A percentile compares a stretch with the other conserved stretches of the same genome.
Evolutionary conservation across 2,113 vertebrate species (phyloP).

Genomic region (Leptosomus discolor): DNA sequence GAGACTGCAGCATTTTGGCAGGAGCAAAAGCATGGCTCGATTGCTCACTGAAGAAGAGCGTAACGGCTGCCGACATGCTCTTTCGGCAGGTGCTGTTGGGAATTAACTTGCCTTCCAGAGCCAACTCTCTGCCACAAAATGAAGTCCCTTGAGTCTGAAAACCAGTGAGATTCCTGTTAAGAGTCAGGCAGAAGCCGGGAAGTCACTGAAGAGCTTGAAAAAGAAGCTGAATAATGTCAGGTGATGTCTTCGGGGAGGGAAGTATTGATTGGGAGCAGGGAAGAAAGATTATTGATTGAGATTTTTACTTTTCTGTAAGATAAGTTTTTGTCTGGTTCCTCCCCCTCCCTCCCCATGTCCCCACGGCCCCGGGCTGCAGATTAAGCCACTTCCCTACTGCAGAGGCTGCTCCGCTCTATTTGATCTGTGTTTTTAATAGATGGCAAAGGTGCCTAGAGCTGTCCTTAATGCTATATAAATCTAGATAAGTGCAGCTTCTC

Average conservation of each 20-base stretch:
- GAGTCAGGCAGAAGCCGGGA: neutral
- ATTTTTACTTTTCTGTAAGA: neutral
- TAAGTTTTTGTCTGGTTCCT: neutral
- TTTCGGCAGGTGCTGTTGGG: neutral
- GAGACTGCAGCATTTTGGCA: neutral
- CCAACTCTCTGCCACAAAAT: neutral
- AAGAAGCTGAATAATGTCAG: neutral
- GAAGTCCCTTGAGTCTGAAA: neutral
- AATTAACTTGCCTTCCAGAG: neutral
- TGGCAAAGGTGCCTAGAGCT: neutral
- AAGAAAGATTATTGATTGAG: neutral
- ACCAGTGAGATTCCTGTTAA: neutral
- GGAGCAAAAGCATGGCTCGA: neutral
- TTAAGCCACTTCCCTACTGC: neutral
- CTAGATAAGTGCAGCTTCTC: neutral
- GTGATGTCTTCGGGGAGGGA: neutral
- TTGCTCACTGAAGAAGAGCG: neutral
- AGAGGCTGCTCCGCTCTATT: neutral
- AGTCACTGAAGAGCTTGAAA: neutral
- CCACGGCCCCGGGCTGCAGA: neutral
- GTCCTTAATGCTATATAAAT: neutral
- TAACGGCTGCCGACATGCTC: neutral
- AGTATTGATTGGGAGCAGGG: neutral
- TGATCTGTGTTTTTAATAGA: neutral
- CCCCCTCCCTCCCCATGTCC: neutral